phyloP scores from a whole-genome alignment of 1,140 invertebrate species.

The Atopsyche davidsoni region DNA sequence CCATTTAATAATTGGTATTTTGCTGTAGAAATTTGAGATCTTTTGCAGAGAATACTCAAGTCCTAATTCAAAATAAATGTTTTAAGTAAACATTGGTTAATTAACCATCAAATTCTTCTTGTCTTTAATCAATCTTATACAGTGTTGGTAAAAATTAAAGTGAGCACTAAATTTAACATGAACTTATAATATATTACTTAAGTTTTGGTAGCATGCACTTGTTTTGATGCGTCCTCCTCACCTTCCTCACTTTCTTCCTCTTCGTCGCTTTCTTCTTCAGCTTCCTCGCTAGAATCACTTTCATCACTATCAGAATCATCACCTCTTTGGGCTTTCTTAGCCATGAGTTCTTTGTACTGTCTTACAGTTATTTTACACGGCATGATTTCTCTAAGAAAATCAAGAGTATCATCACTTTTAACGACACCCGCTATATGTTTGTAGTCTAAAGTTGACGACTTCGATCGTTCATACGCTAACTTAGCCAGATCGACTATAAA shows the following conservation, averaged over 20 bases:
- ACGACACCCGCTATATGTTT: slow-evolving; percentile 64
- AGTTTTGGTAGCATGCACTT: too few species aligned
- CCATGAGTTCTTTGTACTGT: slow-evolving; percentile 61
- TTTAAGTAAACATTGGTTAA: too few species aligned
- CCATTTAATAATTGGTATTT: too few species aligned
- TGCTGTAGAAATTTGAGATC: too few species aligned
- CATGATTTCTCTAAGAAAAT: slow-evolving; percentile 65
- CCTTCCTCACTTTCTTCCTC: slow-evolving; percentile 33
- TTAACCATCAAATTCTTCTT: too few species aligned
- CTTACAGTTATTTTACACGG: slow-evolving; percentile 63
- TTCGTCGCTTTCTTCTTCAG: slow-evolving; percentile 25
- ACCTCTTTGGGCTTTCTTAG: slow-evolving; percentile 46
- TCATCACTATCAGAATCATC: slow-evolving; percentile 36
- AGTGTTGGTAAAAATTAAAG: too few species aligned
- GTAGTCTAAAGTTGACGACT: slow-evolving; percentile 53
- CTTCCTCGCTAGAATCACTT: slow-evolving; percentile 29
- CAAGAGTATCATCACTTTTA: slow-evolving; percentile 57
- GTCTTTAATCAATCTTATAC: too few species aligned
- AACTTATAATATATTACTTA: too few species aligned
- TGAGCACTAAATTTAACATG: too few species aligned
- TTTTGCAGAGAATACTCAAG: too few species aligned
- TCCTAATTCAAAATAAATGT: too few species aligned
- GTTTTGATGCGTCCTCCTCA: neutral
- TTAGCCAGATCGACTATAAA: slow-evolving; percentile 62
- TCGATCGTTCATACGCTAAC: slow-evolving; percentile 49